phyloP scores from a whole-genome alignment of 2,888 invertebrate genomes.

The Byasa hedistus region DNA sequence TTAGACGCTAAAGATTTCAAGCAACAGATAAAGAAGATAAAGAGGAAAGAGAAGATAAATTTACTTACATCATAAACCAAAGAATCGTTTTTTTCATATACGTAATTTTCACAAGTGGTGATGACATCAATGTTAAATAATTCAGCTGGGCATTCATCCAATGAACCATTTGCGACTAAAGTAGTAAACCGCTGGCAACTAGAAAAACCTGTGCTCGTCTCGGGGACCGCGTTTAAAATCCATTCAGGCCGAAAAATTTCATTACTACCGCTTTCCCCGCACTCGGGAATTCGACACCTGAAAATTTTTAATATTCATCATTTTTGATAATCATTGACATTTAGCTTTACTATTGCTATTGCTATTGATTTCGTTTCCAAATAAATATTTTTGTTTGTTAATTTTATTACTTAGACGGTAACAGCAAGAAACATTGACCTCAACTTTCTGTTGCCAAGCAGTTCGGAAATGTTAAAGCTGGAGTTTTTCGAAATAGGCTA shows the following conservation, averaged over 20 bases:
- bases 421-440: no score
- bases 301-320: neutral
- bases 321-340: no score
- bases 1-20: no score
- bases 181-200: slow-evolving; percentile 53
- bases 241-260: slow-evolving; percentile 46
- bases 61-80: slow-evolving; percentile 45
- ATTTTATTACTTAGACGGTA: no score
- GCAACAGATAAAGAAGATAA: no score
- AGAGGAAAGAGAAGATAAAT: no score
- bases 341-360: no score
- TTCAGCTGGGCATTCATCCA: slow-evolving; percentile 47
- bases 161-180: slow-evolving; percentile 36
- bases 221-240: slow-evolving; percentile 58
- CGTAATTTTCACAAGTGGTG: slow-evolving; percentile 37
- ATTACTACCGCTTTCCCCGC: slow-evolving; percentile 46
- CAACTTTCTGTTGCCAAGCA: no score
- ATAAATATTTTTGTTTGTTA: no score
- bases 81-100: slow-evolving; percentile 41
- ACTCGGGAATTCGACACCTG: slow-evolving; percentile 70
- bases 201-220: slow-evolving; percentile 49
- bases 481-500: no score
- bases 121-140: slow-evolving; percentile 43
- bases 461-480: no score
- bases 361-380: no score